Conservation (phyloP, 2,797 vertebrate genomes). For the Girardinus metallicus region DNA sequence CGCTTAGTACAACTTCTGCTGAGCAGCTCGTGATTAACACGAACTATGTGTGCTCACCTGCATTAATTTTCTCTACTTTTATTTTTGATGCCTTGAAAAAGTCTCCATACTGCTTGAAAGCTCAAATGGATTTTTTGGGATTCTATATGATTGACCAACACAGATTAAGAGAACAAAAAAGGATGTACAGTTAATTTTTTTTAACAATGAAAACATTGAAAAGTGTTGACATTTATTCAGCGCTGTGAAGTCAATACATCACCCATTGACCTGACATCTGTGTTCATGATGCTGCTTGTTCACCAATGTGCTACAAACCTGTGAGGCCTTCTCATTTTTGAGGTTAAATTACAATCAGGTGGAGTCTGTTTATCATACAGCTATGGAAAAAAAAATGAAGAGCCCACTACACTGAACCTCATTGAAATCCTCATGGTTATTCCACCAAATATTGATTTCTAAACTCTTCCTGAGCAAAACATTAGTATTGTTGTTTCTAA, state of each 20-base stretch:
- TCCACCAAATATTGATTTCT: no score
- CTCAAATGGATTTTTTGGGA: not conserved
- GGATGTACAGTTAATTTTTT: not conserved
- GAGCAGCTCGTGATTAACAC: slow-evolving; percentile 68
- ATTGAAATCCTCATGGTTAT: no score
- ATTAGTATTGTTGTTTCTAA: no score
- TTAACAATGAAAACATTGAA: no score
- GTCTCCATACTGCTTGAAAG: not conserved
- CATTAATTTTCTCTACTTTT: not conserved
- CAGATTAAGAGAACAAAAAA: not conserved
- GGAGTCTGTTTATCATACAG: no score
- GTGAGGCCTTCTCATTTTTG: not conserved
- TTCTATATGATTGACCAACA: not conserved
- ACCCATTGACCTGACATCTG: not conserved
- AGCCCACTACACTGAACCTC: no score
- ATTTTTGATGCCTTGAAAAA: slow-evolving; percentile 21
- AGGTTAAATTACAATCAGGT: no score
- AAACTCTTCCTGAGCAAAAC: no score
- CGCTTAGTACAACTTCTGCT: slow-evolving; percentile 65
- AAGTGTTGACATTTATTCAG: not conserved
- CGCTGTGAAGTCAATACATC: not conserved
- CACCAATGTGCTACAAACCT: not conserved
- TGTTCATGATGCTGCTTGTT: not conserved
- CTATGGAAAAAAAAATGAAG: no score
- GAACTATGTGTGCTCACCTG: slow-evolving; percentile 54